Evolutionary conservation across 2,797 vertebrate genomes (phyloP).

Genomic region (Merluccius polli): DNA sequence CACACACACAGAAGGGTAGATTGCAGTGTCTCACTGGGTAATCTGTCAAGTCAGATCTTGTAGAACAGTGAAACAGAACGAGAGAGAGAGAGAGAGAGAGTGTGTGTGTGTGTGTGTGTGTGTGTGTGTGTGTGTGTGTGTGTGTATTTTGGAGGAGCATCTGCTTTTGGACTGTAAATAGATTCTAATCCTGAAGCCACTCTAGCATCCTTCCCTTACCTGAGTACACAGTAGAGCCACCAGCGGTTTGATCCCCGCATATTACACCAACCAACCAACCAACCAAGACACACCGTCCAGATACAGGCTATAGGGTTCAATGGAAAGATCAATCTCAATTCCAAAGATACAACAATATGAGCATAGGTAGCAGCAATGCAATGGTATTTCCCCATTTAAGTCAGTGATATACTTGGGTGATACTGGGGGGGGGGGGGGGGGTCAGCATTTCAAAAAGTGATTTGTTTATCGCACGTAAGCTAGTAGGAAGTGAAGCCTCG

Average conservation of each 20-base stretch:
- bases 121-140: background rate
- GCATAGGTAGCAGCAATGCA: background rate
- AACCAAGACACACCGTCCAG: background rate
- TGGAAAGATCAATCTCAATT: background rate
- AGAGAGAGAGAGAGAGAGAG: constrained; percentile 5
- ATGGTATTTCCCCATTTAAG: background rate
- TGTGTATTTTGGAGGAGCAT: constrained; percentile 21
- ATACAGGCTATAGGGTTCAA: background rate
- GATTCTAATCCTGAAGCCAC: constrained; percentile 50
- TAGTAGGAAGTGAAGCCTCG: background rate
- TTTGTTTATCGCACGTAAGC: background rate
- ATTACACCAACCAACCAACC: background rate
- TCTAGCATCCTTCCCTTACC: constrained; percentile 2
- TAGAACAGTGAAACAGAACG: background rate
- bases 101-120: constrained; percentile 11
- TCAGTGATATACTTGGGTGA: background rate
- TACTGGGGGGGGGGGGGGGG: too few species aligned
- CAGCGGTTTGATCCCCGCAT: background rate
- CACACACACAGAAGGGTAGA: background rate
- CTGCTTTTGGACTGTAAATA: constrained; percentile 51
- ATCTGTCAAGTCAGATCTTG: background rate
- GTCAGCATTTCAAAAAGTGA: background rate
- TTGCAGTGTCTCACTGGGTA: background rate
- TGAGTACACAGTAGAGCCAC: background rate
- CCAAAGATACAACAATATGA: background rate